phyloP scores from a whole-genome alignment of 2,113 vertebrate species.

The Gadus macrocephalus region DNA sequence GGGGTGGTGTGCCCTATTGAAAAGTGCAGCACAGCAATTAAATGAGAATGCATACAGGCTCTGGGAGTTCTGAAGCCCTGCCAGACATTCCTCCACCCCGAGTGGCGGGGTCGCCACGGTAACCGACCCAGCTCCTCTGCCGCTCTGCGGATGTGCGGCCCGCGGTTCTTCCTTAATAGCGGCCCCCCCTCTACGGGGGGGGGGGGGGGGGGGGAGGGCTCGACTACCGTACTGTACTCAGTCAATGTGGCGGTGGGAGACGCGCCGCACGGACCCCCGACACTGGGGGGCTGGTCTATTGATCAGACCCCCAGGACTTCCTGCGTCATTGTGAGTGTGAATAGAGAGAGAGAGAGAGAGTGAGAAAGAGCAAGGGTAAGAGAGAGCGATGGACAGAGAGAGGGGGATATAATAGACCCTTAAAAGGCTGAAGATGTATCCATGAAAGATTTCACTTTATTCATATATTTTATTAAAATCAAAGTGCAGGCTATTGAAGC shows the following conservation, averaged over 20 bases:
- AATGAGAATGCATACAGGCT: not conserved
- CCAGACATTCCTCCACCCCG: constrained; percentile 57
- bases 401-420: no score
- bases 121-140: constrained; percentile 22
- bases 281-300: not conserved
- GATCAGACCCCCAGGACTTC: constrained; percentile 4
- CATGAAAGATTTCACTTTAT: no score
- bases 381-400: no score
- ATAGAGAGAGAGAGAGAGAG: no score
- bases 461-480: no score
- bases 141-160: constrained; percentile 31
- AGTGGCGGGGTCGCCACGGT: constrained; percentile 31
- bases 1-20: constrained; percentile 7
- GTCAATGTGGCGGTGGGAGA: not conserved
- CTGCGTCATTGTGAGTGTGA: not conserved
- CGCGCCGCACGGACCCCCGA: constrained; percentile 9
- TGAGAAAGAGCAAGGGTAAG: no score
- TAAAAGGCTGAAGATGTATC: no score
- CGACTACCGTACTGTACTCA: constrained; percentile 4
- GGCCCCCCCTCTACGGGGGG: constrained; percentile 10
- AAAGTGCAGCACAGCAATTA: not conserved
- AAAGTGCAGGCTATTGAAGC: no score
- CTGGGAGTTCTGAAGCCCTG: constrained; percentile 45
- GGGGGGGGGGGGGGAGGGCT: no score
- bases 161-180: constrained; percentile 8